These are phyloP conservation scores for Rhingia campestris DNA, from an alignment of 2,888 invertebrate genomes.

Conservation along the genomic window DNA sequence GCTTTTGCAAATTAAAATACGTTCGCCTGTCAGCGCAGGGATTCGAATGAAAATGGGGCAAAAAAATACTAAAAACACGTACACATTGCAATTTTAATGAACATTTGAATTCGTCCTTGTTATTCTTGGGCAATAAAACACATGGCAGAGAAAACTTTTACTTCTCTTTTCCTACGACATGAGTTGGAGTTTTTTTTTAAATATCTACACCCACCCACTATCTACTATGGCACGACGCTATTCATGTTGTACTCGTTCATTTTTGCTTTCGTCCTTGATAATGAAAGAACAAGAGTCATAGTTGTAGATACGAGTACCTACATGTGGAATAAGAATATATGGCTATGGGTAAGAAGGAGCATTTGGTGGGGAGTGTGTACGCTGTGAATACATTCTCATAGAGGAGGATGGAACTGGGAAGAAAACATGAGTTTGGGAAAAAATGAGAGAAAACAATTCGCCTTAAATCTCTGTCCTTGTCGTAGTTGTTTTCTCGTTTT, in stretches of 20 bases:
- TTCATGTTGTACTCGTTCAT: background rate
- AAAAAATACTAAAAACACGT: constrained; percentile 58
- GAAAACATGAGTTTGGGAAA: constrained; percentile 39
- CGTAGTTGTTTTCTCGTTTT: constrained; percentile 18
- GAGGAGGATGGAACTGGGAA: constrained; percentile 16
- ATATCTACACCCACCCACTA: background rate
- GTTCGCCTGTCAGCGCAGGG: background rate
- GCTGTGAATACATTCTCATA: constrained; percentile 38
- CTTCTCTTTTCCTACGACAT: constrained; percentile 39
- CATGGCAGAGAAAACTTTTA: constrained; percentile 54
- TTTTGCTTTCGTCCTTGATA: constrained; percentile 61
- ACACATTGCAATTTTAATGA: constrained; percentile 71
- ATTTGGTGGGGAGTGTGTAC: constrained; percentile 3
- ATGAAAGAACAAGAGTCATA: constrained; percentile 69
- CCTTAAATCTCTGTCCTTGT: constrained; percentile 42
- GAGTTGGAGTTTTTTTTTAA: constrained; percentile 23
- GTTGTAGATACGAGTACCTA: constrained; percentile 32
- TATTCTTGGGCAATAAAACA: constrained; percentile 66
- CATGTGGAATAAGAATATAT: background rate
- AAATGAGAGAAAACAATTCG: constrained; percentile 53
- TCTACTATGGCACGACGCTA: background rate
- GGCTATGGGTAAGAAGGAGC: constrained; percentile 17
- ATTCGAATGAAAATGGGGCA: constrained; percentile 12
- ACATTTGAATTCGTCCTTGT: constrained; percentile 74
- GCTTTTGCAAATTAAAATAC: constrained; percentile 67